Conservation (phyloP, 2,797 vertebrate genomes). For the Myotis vivesi region DNA sequence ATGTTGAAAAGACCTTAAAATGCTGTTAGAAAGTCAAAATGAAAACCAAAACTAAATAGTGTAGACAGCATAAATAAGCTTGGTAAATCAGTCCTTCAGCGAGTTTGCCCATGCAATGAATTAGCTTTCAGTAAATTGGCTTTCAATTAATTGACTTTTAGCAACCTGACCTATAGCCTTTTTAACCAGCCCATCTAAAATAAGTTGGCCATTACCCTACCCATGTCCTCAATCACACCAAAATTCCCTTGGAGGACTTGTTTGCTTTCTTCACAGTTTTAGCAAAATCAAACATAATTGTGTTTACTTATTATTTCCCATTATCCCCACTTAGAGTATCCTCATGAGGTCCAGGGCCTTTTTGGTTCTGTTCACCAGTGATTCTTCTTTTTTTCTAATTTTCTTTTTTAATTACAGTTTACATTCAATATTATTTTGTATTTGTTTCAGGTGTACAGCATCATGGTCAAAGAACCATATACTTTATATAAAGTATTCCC, state of each 20-base stretch:
- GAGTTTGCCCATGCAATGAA: constrained; percentile 1
- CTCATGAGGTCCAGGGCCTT: not conserved
- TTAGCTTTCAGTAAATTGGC: constrained; percentile 43
- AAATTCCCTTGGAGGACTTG: constrained; percentile 28
- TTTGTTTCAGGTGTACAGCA: not conserved
- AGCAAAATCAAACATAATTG: constrained; percentile 28
- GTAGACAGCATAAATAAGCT: constrained; percentile 43
- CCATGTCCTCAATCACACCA: constrained; percentile 4
- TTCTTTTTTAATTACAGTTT: not conserved
- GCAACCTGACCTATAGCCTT: constrained; percentile 16
- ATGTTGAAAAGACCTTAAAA: constrained; percentile 46
- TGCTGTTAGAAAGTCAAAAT: constrained; percentile 61
- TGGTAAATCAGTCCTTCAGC: not conserved
- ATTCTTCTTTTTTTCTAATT: not conserved
- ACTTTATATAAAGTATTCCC: not conserved
- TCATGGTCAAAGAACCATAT: not conserved
- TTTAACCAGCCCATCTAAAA: constrained; percentile 15
- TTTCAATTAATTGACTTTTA: constrained; percentile 57
- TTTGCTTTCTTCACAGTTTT: constrained; percentile 39
- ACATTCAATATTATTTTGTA: not conserved
- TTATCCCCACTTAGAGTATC: not conserved
- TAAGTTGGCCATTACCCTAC: not conserved
- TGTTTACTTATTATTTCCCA: constrained; percentile 8
- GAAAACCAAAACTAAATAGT: constrained; percentile 58
- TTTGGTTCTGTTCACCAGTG: not conserved